Evolutionary conservation across 2,888 invertebrate species (phyloP), one percentile per base, ranked within the genome.

Genomic region (Phengaris alcon): DNA sequence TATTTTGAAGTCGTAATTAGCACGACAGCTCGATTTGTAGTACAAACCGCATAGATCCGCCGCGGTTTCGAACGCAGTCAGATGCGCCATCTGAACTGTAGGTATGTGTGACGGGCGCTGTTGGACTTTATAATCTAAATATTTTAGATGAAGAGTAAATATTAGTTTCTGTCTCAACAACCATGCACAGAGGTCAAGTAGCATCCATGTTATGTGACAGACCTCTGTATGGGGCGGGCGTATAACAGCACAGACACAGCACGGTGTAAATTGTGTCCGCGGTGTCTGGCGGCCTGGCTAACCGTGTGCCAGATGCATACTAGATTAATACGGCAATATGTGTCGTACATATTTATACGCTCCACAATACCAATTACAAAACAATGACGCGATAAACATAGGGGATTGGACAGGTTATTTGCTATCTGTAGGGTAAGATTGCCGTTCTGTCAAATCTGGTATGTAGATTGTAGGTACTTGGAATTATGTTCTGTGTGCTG

Each of bases 231-330:
- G 78, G 77, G 77, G 77, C 77, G 76, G 79, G 76, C 75, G 68
- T 76, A 64, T 10, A 76, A 73, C 78, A 77, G 69, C 72, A 73
- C 57, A 73, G 76, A 75, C 77, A 74, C 75, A 79, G 77, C 77
- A 79, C 79, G 79, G 76, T 77, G 77, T 57, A 51, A 70, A 44
- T 74, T 70, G 68, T 46, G 48, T 57, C 55, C 55, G 68, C 75
- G 9, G 77, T 80, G 81, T 10, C 52, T 13, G 79, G 77, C 78
- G 70, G 75, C 79, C 80, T 79, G 77, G 85, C 80, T 86, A 78
- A 82, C 87, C 87, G 79, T 88, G 89, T 84, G 76, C 89, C 79
- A 83, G 81, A 84, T 89, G 80, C 89, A 88, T 88, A 85, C 78
- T 85, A 88, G 87, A 89, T 80, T 74, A 76, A 78, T 78, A 79